A percentile compares a stretch with the other conserved stretches of the same genome.
These are phyloP conservation scores for Drosophila micromelanica DNA, from an alignment of 1,140 invertebrate genomes.

Conservation along the genomic window DNA sequence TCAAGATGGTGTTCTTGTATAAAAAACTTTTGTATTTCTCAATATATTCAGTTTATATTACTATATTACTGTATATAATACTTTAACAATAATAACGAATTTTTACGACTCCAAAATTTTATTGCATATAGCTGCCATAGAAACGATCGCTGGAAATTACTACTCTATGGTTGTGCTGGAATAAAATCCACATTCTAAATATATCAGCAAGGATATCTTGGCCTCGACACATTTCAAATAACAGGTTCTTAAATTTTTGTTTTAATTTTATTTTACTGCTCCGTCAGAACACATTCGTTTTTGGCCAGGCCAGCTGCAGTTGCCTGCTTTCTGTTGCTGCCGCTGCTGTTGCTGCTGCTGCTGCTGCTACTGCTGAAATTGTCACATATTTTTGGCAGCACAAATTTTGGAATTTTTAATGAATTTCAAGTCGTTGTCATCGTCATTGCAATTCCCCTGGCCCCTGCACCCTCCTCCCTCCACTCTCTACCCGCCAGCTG, in stretches of 20 bases:
- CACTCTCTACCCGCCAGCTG: conserved; percentile 3
- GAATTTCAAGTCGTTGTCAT: conserved; percentile 67
- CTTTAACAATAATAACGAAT: too few relatives aligned
- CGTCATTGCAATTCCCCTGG: conserved; percentile 56
- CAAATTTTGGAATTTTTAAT: conserved; percentile 70
- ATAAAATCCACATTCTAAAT: not conserved
- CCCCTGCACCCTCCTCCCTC: too few relatives aligned
- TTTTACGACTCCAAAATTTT: too few relatives aligned
- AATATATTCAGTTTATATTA: too few relatives aligned
- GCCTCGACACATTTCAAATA: not conserved
- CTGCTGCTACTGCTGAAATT: conserved; percentile 9
- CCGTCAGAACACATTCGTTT: conserved; percentile 22
- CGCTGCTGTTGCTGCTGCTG: not conserved
- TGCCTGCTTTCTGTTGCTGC: conserved; percentile 10
- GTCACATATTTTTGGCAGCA: conserved; percentile 48
- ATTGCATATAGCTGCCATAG: not conserved
- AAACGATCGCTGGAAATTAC: too few relatives aligned
- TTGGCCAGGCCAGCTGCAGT: conserved; percentile 2
- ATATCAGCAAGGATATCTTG: conserved; percentile 7
- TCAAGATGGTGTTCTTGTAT: too few relatives aligned
- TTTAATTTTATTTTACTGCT: not conserved
- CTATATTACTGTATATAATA: too few relatives aligned
- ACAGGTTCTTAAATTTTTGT: not conserved
- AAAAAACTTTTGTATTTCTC: too few relatives aligned
- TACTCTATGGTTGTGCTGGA: too few relatives aligned